Base-by-base conservation (phyloP, 53 echinoderm and acorn worm species). In the Echinarachnius parma region DNA sequence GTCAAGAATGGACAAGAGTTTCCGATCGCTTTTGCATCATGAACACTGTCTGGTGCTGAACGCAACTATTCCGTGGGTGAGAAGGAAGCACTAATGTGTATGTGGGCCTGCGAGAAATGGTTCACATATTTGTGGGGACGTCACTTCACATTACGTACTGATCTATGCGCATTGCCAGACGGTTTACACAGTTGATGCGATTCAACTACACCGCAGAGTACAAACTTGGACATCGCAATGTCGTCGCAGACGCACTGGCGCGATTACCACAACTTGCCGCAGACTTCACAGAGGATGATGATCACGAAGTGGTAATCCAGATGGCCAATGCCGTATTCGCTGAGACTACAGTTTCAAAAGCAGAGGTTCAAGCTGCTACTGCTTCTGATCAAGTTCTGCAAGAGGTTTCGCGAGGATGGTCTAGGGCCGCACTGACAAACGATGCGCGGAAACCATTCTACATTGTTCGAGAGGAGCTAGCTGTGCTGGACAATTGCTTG, bases 51-150 rank as follows among this genome's bases (percentile, higher is more conserved):
- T 9, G 13, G 13, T 15, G 78, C 83, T 4, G 82, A 87, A 39
- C 22, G 59, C 0, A 83, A 88, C 0, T 83, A 82, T 27, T 83
- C 78, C 2, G 63, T 65, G 0, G 79, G 83, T 9, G 83, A 83
- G 59, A 76, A 68, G 34, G 80, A 83, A 71, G 88, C 82, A 25
- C 48, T 87, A 3, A 69, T 77, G 10, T 81, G 77, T 24, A 64
- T 77, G 3, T 81, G 86, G 83, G 87, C 78, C 4, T 78, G 79
- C 42, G 58, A 79, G 48, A 82, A 87, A 42, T 87, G 82, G 87
- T 78, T 74, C 39, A 64, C 75, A 20, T 87, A 87, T 21, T 21
- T 86, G 0, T 86, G 75, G 85, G 81, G 72, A 7, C 60, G 84
- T 3, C 54, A 50, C 23, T 84, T 84, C 46, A 74, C 30, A 33